Evolutionary conservation across 2,888 invertebrate species (phyloP).

Genomic region (Tipula vernalis): DNA sequence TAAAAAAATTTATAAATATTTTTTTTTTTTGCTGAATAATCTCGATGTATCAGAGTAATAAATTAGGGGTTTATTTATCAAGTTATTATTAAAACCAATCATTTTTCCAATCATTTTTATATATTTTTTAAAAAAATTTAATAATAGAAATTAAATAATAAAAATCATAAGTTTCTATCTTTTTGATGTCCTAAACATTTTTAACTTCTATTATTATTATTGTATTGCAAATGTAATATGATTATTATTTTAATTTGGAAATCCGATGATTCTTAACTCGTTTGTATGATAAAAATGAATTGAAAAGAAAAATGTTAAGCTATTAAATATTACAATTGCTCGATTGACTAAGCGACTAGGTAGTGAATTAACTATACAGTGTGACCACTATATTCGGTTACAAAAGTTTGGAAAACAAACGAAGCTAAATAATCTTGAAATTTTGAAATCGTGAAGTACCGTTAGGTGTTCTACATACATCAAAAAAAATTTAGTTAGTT

Average conservation of each 20-base stretch:
- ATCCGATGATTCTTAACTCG: neutral
- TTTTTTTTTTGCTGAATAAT: neutral
- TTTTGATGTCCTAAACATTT: neutral
- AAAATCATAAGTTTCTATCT: neutral
- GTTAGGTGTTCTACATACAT: too few species aligned
- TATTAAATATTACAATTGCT: too few species aligned
- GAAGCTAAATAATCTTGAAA: too few species aligned
- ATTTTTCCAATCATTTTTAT: neutral
- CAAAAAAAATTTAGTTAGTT: too few species aligned
- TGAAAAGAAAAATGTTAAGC: too few species aligned
- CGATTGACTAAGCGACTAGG: too few species aligned
- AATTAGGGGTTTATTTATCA: neutral
- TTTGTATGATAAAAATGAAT: too few species aligned
- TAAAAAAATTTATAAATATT: neutral
- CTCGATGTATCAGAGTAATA: neutral
- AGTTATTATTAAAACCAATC: neutral
- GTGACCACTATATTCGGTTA: too few species aligned
- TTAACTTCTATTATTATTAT: neutral
- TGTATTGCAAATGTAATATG: neutral
- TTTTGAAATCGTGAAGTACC: too few species aligned
- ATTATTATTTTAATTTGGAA: neutral
- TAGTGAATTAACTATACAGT: too few species aligned
- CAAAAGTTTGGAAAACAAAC: too few species aligned
- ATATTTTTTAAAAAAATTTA: neutral
- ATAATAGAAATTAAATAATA: neutral